phyloP scores from a whole-genome alignment of 2,888 invertebrate species.

The Trissonchulus latispiculum region DNA sequence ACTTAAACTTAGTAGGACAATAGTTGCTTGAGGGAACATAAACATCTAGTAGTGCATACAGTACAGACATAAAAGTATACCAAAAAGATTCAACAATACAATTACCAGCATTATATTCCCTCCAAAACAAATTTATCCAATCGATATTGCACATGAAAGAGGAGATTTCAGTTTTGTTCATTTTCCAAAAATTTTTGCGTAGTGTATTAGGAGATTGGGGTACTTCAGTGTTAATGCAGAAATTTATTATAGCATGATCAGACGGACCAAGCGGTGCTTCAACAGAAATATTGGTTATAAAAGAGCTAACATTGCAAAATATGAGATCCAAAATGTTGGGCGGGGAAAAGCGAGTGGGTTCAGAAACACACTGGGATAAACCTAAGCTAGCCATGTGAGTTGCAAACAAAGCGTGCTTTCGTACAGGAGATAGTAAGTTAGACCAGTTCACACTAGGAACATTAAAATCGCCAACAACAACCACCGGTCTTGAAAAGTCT shows the following conservation, averaged over 20 bases:
- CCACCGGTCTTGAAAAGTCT: neutral
- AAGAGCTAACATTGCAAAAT: neutral
- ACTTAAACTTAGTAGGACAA: neutral
- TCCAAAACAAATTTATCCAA: neutral
- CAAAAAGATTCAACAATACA: neutral
- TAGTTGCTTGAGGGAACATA: neutral
- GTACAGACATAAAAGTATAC: neutral
- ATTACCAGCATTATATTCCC: neutral
- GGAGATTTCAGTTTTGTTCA: neutral
- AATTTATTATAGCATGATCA: too few species aligned
- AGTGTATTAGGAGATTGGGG: too few species aligned
- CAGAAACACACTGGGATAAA: neutral
- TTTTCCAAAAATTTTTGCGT: neutral
- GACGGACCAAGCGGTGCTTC: neutral
- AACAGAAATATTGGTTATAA: neutral
- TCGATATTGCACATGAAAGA: neutral
- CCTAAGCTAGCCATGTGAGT: neutral
- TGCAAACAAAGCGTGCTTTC: neutral
- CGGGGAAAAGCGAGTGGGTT: conserved; percentile 2
- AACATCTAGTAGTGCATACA: neutral
- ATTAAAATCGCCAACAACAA: conserved; percentile 7
- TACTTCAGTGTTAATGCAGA: too few species aligned
- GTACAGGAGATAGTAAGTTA: neutral
- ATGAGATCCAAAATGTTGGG: conserved; percentile 1
- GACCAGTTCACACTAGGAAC: neutral